These are phyloP conservation scores for Noctua comes DNA, from an alignment of 2,888 invertebrate species.

Conservation along the genomic window DNA sequence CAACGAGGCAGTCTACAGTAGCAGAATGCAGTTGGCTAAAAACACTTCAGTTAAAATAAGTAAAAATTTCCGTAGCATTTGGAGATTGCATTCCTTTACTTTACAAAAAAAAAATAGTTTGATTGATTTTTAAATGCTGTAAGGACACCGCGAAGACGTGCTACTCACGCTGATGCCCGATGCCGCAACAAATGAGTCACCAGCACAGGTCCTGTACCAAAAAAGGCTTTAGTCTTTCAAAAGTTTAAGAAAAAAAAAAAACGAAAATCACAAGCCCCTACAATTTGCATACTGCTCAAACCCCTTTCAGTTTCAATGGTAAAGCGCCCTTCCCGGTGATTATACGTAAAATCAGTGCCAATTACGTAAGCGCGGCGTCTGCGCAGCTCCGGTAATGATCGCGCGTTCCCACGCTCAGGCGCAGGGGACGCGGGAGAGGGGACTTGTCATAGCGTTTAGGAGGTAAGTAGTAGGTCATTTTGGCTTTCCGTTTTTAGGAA, in stretches of 20 bases:
- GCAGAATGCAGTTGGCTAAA: neutral
- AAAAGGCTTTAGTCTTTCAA: neutral
- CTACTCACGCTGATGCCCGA: neutral
- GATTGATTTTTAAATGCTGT: neutral
- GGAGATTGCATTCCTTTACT: neutral
- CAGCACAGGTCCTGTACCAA: neutral
- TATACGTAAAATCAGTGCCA: constrained; percentile 72
- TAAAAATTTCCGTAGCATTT: neutral
- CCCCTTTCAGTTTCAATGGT: constrained; percentile 59
- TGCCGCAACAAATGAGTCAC: neutral
- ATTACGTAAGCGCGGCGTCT: constrained; percentile 72
- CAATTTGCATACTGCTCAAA: constrained; percentile 48
- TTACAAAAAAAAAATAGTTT: neutral
- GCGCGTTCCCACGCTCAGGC: constrained; percentile 58
- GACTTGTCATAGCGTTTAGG: constrained; percentile 59
- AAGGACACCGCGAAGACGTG: neutral
- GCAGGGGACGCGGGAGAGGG: neutral
- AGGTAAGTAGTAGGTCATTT: constrained; percentile 32
- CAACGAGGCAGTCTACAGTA: no score
- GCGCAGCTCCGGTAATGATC: constrained; percentile 63
- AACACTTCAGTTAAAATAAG: neutral
- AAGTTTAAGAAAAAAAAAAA: neutral
- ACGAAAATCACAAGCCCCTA: constrained; percentile 5
- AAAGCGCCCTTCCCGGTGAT: constrained; percentile 59
- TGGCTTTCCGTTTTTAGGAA: neutral